Percentiles rank a stretch among this genome's conserved stretches.
These are phyloP conservation scores for Meganola albula DNA, from an alignment of 2,888 invertebrate species.

Conservation along the genomic window DNA sequence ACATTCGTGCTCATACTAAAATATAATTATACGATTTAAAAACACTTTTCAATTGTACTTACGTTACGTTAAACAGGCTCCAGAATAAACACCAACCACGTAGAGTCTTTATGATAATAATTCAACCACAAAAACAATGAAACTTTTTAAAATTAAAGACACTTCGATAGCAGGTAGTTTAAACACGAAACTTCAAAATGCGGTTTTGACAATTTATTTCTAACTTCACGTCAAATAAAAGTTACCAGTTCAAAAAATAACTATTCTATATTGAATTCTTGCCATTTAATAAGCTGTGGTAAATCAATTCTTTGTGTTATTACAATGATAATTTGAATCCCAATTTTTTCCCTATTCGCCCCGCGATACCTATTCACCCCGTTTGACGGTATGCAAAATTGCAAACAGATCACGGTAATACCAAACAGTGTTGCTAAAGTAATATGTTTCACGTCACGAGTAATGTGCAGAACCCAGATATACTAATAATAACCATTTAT, in stretches of 20 bases:
- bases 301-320: neutral
- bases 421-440: too few species aligned
- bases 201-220: constrained; percentile 5
- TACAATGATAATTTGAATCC: constrained; percentile 1
- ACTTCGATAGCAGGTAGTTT: constrained; percentile 4
- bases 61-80: constrained; percentile 1
- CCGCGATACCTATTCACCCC: constrained; percentile 2
- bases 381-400: constrained; percentile 2
- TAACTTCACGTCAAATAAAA: constrained; percentile 1
- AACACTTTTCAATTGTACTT: neutral
- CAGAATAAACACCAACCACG: constrained; percentile 1
- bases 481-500: too few species aligned
- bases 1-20: constrained; percentile 1
- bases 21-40: neutral
- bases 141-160: neutral
- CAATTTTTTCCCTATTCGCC: constrained; percentile 3
- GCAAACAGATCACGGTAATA: too few species aligned
- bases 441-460: too few species aligned
- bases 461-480: too few species aligned
- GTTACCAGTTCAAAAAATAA: constrained; percentile 3
- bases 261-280: constrained; percentile 1
- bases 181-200: constrained; percentile 2
- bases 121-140: constrained; percentile 1
- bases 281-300: constrained; percentile 1
- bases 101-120: constrained; percentile 2